Evolutionary conservation across 2,888 invertebrate species (phyloP), one percentile per base, ranked within the genome.

Genomic region (Monochamus alternatus): DNA sequence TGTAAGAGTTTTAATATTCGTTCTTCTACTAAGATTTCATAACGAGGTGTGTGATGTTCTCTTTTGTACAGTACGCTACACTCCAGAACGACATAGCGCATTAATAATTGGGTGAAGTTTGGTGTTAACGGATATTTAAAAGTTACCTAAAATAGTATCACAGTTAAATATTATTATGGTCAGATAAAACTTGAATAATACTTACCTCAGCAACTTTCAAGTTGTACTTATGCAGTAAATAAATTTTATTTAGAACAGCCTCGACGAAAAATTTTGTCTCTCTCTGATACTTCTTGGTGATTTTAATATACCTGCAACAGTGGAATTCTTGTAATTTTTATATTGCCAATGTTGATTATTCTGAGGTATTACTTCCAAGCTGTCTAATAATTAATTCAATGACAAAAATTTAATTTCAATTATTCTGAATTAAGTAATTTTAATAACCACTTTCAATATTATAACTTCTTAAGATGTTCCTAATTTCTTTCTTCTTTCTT

Each of bases 61-160:
- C 64, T 71, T 69, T 78, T 73, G 68, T 81, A 81, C 8, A 86
- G 80, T 31, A 83, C 81, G 68, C 83, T 81, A 64, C 80, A 83
- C 79, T 86, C 85, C 76, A 86, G 76, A 70, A 83, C 79, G 38
- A 86, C 80, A 77, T 85, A 86, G 60, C 79, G 80, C 32, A 82
- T 76, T 71, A 86, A 77, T 30, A 86, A 66, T 58, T 77, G 76
- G 58, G 80, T 70, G 12, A 84, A 77, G 68, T 81, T 79, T 62
- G 75, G 76, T 43, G 80, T 79, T 67, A 78, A 75, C 1, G 84
- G 84, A 73, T 84, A 83, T 32, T 66, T 78, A 38, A 68, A 75
- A 32, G 81, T 75, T 31, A 74, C 67, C 84, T 84, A 71, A 71
- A 83, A 81, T 3, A 70, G 8, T 69, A 51, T 31, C 44, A 66